Conservation (phyloP, 2,888 invertebrate species). For the Drosophila vallismaia region DNA sequence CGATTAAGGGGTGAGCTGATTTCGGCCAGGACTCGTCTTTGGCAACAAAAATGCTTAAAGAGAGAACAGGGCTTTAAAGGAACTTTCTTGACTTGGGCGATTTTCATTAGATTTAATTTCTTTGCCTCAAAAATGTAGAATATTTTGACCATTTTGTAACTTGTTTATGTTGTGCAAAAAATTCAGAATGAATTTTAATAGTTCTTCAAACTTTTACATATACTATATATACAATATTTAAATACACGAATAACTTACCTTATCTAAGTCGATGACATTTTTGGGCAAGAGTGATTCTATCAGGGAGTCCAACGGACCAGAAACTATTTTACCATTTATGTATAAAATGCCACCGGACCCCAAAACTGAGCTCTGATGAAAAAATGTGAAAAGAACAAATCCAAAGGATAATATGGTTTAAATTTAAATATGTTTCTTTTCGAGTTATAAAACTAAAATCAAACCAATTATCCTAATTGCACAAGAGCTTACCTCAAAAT, state of each 20-base stretch:
- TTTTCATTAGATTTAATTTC: not conserved
- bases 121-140: not conserved
- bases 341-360: conserved; percentile 84
- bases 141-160: not conserved
- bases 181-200: too few species aligned
- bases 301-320: conserved; percentile 83
- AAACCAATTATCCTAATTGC: conserved; percentile 33
- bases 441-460: conserved; percentile 8
- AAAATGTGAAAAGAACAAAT: conserved; percentile 9
- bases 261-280: conserved; percentile 82
- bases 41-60: not conserved
- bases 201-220: too few species aligned
- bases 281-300: conserved; percentile 82
- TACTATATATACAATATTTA: not conserved
- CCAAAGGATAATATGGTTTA: conserved; percentile 16
- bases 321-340: conserved; percentile 83
- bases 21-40: not conserved
- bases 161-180: too few species aligned
- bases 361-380: conserved; percentile 81
- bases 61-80: not conserved
- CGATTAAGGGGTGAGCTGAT: conserved; percentile 2
- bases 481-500: conserved; percentile 79
- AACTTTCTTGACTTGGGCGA: not conserved
- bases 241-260: conserved; percentile 66
- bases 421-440: conserved; percentile 16